Conservation (phyloP, 1,140 invertebrate genomes). For the Anthonomus grandis region DNA sequence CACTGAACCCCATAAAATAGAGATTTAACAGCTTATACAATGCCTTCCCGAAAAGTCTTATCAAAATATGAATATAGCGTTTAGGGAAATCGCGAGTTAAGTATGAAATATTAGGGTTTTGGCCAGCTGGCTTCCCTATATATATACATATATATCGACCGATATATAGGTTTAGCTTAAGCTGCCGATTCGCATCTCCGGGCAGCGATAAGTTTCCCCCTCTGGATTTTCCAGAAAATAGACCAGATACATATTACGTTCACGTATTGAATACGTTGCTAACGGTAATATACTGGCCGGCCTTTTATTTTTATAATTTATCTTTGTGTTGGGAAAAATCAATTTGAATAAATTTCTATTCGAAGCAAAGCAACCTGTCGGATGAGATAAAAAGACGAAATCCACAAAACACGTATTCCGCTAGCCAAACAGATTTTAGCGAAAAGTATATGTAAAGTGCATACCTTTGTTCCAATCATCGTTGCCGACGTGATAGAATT, state of each 20-base stretch:
- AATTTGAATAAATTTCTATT: too few species aligned
- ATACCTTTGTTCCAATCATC: too few species aligned
- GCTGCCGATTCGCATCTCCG: neutral
- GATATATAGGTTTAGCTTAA: constrained; percentile 1
- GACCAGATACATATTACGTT: neutral
- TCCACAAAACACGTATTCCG: too few species aligned
- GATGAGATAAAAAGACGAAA: too few species aligned
- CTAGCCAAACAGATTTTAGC: too few species aligned
- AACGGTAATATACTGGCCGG: too few species aligned
- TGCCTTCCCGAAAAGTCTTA: constrained; percentile 16
- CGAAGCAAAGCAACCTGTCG: too few species aligned
- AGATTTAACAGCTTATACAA: constrained; percentile 21
- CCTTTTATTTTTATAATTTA: too few species aligned
- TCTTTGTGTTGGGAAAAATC: too few species aligned
- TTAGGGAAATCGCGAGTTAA: constrained; percentile 17
- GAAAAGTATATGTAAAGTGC: too few species aligned
- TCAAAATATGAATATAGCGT: constrained; percentile 25
- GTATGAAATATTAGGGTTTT: constrained; percentile 9
- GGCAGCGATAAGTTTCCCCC: neutral
- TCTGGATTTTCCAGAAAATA: neutral
- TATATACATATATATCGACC: too few species aligned
- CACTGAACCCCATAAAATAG: constrained; percentile 10
- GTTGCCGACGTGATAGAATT: too few species aligned
- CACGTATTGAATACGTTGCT: neutral
- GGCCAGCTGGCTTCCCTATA: constrained; percentile 2